Percentiles rank a stretch among this genome's conserved stretches.
Evolutionary conservation across 2,888 invertebrate species (phyloP).

Genomic region (Drosophila subquinaria): DNA sequence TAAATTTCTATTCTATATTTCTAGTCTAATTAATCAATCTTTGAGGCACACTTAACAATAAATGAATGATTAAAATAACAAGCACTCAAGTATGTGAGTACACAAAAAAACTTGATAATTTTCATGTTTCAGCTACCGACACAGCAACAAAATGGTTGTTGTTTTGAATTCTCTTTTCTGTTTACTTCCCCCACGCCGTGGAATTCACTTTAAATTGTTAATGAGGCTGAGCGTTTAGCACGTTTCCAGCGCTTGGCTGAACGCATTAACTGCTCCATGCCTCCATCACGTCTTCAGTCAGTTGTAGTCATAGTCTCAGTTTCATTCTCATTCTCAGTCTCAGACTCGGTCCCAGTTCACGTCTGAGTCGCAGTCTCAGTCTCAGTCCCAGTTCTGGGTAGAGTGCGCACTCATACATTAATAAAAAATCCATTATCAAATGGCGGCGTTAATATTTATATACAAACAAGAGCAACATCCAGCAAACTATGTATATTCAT

Average conservation of each 20-base stretch:
- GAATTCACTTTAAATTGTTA: constrained; percentile 68
- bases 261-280: constrained; percentile 49
- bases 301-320: not conserved
- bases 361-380: constrained; percentile 4
- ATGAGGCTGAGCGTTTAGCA: constrained; percentile 73
- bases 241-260: constrained; percentile 67
- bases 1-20: constrained; percentile 1
- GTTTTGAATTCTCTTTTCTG: constrained; percentile 16
- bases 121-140: constrained; percentile 17
- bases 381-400: constrained; percentile 16
- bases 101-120: constrained; percentile 30
- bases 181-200: constrained; percentile 5
- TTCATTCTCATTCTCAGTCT: not conserved
- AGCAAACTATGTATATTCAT: constrained; percentile 35
- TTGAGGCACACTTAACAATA: constrained; percentile 2
- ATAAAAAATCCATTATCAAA: constrained; percentile 74
- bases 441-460: constrained; percentile 65
- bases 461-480: constrained; percentile 22
- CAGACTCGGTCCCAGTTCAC: not conserved
- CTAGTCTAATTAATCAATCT: constrained; percentile 22
- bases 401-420: constrained; percentile 61
- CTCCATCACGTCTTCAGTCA: constrained; percentile 19
- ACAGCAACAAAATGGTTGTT: constrained; percentile 9
- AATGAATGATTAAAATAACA: constrained; percentile 21
- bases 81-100: constrained; percentile 19